Evolutionary conservation across 2,797 vertebrate genomes (phyloP).

Genomic region (Delichon dasypus): DNA sequence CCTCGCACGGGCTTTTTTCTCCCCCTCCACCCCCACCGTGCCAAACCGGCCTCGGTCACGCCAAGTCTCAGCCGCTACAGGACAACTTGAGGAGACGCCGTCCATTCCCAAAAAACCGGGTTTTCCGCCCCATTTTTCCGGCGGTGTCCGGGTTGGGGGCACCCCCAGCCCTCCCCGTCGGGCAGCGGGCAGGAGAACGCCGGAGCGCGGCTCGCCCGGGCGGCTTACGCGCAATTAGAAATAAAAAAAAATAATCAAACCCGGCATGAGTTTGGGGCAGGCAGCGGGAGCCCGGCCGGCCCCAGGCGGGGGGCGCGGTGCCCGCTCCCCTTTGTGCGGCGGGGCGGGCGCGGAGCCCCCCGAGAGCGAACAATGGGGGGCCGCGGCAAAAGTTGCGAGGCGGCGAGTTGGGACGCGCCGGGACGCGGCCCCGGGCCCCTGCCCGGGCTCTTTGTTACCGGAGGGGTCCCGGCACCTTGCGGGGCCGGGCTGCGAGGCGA

Average conservation of each 20-base stretch:
- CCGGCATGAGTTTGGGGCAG: neutral
- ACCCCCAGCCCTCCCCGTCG: neutral
- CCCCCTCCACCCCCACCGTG: neutral
- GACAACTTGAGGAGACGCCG: neutral
- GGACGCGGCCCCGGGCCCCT: neutral
- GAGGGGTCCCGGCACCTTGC: neutral
- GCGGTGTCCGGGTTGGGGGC: too few species aligned
- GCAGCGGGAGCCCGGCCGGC: neutral
- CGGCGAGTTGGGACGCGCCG: neutral
- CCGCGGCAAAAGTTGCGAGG: neutral
- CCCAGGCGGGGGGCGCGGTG: neutral
- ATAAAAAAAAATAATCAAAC: neutral
- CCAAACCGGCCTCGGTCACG: neutral
- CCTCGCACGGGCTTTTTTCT: neutral
- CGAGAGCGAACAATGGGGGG: neutral
- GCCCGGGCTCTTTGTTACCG: conserved; percentile 30
- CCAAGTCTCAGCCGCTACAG: neutral
- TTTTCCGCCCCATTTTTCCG: too few species aligned
- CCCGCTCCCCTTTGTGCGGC: neutral
- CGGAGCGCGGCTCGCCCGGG: neutral
- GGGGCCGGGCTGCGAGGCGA: neutral
- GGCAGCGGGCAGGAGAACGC: neutral
- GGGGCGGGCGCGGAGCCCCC: neutral
- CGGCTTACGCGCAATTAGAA: neutral
- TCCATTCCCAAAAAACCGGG: neutral